Base-by-base conservation (phyloP, 2,113 vertebrate genomes). In the Crotalus tigris region DNA sequence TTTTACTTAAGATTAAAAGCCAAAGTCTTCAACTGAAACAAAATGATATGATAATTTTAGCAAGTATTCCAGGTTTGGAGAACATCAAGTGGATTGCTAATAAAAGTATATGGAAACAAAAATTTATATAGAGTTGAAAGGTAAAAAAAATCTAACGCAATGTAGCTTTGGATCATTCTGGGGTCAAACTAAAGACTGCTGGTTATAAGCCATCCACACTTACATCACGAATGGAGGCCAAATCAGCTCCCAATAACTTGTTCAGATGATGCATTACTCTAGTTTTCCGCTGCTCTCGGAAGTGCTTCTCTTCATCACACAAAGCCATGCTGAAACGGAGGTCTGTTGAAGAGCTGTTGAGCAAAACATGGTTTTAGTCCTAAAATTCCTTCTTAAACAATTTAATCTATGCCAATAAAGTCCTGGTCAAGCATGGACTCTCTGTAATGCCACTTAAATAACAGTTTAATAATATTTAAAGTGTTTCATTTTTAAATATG, bases 261-360 rank as follows among this genome's bases (percentile, higher is more conserved):
- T 97, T 99, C 96, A 99, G 99, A 89, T 97, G 98, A 51, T 98
- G 97, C 97, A 98, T 98, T 93, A 99, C 98, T 54, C 97, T 97
- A 17, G 98, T 98, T 51, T 98, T 98, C 13, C 99, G 97, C 57
- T 97, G 98, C 9, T 98, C 98, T 88, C 99, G 97, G 96, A 98
- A 99, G 21, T 91, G 89, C 95, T 99, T 99, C 96, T 99, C 99
- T 94, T 99, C 98, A 9, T 99, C 98, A 75, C 99, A 99, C 86
- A 99, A 95, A 2, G 98, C 98, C 97, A 99, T 98, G 93, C 98
- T 99, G 96, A 99, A 99, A 19, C 99, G 98, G 55, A 99, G 97
- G 93, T 99, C 99, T 0, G 98, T 98, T 0, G 98, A 98, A 53
- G 98, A 98, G 81, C 99, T 99, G 91, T 0, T 24, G 8, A 10